Conservation (phyloP, 2,888 invertebrate species). For the Rhabditoides inermis region DNA sequence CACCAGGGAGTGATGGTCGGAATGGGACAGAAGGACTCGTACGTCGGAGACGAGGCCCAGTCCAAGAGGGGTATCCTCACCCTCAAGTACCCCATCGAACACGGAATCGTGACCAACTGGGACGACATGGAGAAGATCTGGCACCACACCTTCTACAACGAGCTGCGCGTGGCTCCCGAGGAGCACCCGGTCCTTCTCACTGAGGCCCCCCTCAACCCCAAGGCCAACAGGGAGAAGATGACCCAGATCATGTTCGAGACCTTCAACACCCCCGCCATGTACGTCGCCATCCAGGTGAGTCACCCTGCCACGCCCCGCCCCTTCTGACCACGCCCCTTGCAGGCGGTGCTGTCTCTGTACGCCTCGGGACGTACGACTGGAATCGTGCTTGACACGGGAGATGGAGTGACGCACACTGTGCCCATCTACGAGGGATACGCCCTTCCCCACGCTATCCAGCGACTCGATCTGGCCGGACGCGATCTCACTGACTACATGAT, state of each 20-base stretch:
- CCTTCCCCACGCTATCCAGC: too few relatives aligned
- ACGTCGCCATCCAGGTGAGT: conserved; percentile 82
- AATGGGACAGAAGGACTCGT: conserved; percentile 55
- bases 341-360: conserved; percentile 80
- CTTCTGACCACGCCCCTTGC: too few relatives aligned
- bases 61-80: conserved; percentile 78
- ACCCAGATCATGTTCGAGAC: conserved; percentile 76
- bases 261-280: conserved; percentile 60
- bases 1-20: conserved; percentile 61
- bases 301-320: too few relatives aligned
- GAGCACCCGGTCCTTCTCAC: conserved; percentile 85
- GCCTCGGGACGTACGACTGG: conserved; percentile 89
- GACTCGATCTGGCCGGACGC: conserved; percentile 67
- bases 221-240: conserved; percentile 73
- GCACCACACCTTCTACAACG: conserved; percentile 91
- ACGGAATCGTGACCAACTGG: conserved; percentile 94
- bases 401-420: conserved; percentile 72
- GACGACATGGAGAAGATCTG: conserved; percentile 91
- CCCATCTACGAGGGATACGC: conserved; percentile 83
- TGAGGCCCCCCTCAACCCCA: conserved; percentile 84
- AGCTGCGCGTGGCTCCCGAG: conserved; percentile 85
- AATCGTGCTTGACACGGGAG: conserved; percentile 81
- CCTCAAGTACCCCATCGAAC: conserved; percentile 88
- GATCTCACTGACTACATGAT: conserved; percentile 60
- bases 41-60: conserved; percentile 53